Percentiles rank a stretch among this genome's conserved stretches.
phyloP scores from a whole-genome alignment of 2,888 invertebrate species.

The Sabatieria punctata region DNA sequence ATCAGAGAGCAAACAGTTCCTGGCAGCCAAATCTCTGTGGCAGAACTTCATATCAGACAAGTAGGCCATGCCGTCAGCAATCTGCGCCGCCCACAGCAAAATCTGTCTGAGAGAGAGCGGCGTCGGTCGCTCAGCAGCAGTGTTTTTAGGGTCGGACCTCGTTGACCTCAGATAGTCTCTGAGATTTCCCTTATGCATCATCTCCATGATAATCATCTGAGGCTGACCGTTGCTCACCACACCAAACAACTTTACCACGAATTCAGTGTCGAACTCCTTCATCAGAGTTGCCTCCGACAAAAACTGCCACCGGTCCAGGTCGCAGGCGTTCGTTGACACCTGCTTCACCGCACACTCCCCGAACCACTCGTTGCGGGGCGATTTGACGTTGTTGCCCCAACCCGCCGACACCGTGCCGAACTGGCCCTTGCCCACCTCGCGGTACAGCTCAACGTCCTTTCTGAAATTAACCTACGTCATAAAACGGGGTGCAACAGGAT shows the following conservation, averaged over 20 bases:
- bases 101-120: constrained; percentile 34
- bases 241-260: constrained; percentile 51
- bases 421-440: constrained; percentile 58
- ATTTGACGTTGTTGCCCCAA: constrained; percentile 42
- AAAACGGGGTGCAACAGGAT: not conserved
- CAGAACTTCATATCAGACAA: constrained; percentile 76
- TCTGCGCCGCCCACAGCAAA: constrained; percentile 44
- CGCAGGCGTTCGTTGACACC: not conserved
- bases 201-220: constrained; percentile 81
- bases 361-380: constrained; percentile 1
- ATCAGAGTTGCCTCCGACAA: constrained; percentile 7
- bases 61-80: constrained; percentile 95
- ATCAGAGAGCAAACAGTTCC: constrained; percentile 67
- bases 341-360: constrained; percentile 10
- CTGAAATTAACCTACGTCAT: constrained; percentile 30
- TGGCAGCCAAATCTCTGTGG: constrained; percentile 74
- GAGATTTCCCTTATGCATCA: constrained; percentile 51
- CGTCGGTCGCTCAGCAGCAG: constrained; percentile 10
- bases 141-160: constrained; percentile 22
- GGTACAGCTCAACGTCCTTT: constrained; percentile 53
- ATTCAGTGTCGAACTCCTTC: constrained; percentile 8
- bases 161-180: constrained; percentile 23
- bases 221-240: constrained; percentile 82
- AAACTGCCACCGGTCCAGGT: constrained; percentile 4
- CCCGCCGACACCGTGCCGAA: constrained; percentile 68